A percentile compares a stretch with the other conserved stretches of the same genome.
phyloP scores from a whole-genome alignment of 2,888 invertebrate species.

The Lasioglossum vierecki region DNA sequence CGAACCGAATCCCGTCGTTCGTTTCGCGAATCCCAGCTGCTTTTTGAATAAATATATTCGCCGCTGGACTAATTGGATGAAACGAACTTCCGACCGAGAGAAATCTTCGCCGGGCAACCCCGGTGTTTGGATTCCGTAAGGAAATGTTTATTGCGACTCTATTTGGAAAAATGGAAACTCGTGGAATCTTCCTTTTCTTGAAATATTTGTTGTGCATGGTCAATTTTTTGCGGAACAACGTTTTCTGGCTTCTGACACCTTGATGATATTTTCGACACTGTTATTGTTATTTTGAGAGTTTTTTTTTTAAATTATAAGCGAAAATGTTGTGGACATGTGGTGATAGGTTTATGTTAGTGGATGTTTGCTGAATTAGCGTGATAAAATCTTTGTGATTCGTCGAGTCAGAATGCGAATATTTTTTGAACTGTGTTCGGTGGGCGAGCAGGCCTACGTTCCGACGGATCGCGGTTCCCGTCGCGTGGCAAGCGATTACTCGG shows the following conservation, averaged over 20 bases:
- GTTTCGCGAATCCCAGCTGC: conserved; percentile 10
- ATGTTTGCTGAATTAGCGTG: no score
- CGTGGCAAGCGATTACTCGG: conserved; percentile 54
- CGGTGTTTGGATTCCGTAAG: background rate
- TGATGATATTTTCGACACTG: background rate
- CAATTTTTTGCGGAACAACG: background rate
- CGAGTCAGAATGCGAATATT: conserved; percentile 10
- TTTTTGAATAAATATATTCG: conserved; percentile 49
- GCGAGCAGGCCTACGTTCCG: conserved; percentile 73
- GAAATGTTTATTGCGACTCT: background rate
- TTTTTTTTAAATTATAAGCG: rapidly evolving
- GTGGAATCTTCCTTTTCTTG: background rate
- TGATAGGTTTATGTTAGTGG: background rate
- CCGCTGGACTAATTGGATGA: conserved; percentile 28
- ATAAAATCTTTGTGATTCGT: background rate
- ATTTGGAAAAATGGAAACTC: no score
- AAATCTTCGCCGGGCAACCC: background rate
- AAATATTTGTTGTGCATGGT: background rate
- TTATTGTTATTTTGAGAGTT: background rate
- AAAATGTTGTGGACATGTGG: background rate
- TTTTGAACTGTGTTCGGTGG: conserved; percentile 1
- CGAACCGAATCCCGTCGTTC: background rate
- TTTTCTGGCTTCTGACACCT: background rate
- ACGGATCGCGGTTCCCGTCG: conserved; percentile 81
- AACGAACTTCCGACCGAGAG: background rate